These are phyloP conservation scores for Pteromalus puparum DNA, from an alignment of 1,140 invertebrate species.

Conservation along the genomic window DNA sequence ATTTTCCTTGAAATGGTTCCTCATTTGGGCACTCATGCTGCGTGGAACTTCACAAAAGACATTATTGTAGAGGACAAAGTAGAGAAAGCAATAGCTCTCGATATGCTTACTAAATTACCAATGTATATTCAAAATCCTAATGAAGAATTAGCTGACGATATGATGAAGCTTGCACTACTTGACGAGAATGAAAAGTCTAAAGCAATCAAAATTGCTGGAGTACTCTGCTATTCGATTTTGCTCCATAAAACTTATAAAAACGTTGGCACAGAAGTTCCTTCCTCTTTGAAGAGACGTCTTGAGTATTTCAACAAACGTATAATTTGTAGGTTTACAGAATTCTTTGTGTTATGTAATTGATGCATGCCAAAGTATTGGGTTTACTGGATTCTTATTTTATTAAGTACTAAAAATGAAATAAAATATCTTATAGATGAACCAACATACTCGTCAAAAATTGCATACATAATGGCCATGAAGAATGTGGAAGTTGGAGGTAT, in stretches of 20 bases:
- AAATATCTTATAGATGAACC: constrained; percentile 57
- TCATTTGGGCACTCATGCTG: constrained; percentile 69
- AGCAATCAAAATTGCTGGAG: constrained; percentile 62
- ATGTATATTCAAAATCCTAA: constrained; percentile 65
- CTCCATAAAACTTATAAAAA: constrained; percentile 65
- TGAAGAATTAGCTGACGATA: constrained; percentile 65
- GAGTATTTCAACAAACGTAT: constrained; percentile 60
- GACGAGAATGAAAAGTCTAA: constrained; percentile 46
- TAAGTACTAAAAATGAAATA: constrained; percentile 1
- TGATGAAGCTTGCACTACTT: constrained; percentile 63
- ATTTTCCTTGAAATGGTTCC: constrained; percentile 71
- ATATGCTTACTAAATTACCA: constrained; percentile 67
- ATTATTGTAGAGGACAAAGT: constrained; percentile 64
- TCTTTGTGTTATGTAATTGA: background rate
- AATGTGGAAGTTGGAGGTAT: constrained; percentile 61
- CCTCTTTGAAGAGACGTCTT: constrained; percentile 48
- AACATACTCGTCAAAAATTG: constrained; percentile 59
- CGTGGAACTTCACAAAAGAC: constrained; percentile 66
- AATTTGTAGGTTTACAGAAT: constrained; percentile 55
- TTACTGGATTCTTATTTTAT: background rate
- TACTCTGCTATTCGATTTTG: constrained; percentile 69
- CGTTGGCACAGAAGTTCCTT: constrained; percentile 1
- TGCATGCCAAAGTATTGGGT: too few species aligned
- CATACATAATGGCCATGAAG: constrained; percentile 64
- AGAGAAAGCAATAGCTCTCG: constrained; percentile 55